phyloP scores from a whole-genome alignment of 2,113 vertebrate genomes.

The Varanus salvator region DNA sequence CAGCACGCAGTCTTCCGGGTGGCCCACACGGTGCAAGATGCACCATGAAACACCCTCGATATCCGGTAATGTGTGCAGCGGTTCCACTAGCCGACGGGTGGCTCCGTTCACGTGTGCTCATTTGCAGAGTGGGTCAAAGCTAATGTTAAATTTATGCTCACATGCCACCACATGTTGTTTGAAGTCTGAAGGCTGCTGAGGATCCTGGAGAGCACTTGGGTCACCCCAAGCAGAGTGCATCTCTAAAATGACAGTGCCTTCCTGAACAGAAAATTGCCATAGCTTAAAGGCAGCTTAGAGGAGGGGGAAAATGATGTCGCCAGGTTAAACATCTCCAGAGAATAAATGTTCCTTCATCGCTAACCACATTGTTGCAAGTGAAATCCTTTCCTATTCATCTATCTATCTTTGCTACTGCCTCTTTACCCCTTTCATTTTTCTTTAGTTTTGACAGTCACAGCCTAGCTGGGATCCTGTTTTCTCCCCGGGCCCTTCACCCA shows the following conservation, averaged over 20 bases:
- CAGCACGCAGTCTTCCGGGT: not conserved
- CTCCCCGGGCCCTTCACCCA: not conserved
- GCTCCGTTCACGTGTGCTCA: accelerated
- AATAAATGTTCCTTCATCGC: slow-evolving; percentile 19
- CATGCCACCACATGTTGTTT: not conserved
- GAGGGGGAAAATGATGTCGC: not conserved
- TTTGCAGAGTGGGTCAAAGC: not conserved
- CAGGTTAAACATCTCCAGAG: slow-evolving; percentile 18
- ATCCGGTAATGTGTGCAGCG: not conserved
- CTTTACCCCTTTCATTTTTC: not conserved
- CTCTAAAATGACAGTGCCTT: not conserved
- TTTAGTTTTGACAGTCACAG: not conserved
- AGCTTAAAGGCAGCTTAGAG: slow-evolving; percentile 16
- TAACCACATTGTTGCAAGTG: slow-evolving; percentile 8
- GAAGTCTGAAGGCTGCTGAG: slow-evolving; percentile 4
- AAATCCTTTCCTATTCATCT: slow-evolving; percentile 13
- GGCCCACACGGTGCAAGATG: not conserved
- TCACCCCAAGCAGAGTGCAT: slow-evolving; percentile 18
- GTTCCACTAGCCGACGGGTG: accelerated
- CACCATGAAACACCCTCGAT: accelerated
- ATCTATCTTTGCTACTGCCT: slow-evolving; percentile 14
- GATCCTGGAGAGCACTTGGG: not conserved
- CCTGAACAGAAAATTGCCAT: slow-evolving; percentile 22
- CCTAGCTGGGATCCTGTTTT: not conserved
- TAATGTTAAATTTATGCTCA: not conserved